Percentiles rank a stretch among this genome's conserved stretches.
These are phyloP conservation scores for Lagopus muta DNA, from an alignment of 2,113 vertebrate genomes.

Conservation along the genomic window DNA sequence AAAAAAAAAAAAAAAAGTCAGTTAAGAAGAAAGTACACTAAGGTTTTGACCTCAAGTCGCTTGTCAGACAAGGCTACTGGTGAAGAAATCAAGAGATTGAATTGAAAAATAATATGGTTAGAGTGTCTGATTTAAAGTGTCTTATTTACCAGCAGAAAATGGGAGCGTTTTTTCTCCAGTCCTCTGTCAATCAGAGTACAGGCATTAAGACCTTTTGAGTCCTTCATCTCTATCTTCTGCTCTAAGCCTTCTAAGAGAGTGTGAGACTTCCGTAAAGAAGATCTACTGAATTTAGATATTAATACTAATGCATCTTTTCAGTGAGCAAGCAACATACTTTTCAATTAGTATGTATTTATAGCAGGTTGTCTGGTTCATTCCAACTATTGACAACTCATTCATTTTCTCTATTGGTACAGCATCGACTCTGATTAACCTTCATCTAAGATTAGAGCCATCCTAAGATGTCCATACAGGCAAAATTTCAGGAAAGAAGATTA, in stretches of 20 bases:
- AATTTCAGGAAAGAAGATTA: background rate
- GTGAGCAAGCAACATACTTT: constrained; percentile 5
- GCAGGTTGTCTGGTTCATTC: background rate
- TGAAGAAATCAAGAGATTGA: constrained; percentile 1
- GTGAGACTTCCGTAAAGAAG: background rate
- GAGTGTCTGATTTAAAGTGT: constrained; percentile 2
- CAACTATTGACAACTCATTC: background rate
- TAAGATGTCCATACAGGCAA: background rate
- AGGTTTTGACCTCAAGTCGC: background rate
- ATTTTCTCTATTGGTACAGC: background rate
- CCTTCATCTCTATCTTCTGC: constrained; percentile 27
- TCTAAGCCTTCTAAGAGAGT: constrained; percentile 29
- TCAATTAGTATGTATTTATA: background rate
- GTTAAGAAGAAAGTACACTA: constrained; percentile 5
- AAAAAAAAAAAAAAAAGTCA: background rate
- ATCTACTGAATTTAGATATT: constrained; percentile 58
- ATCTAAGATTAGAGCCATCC: background rate
- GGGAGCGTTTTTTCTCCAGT: background rate
- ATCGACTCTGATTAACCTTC: background rate
- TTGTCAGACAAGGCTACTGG: background rate
- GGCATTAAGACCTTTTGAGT: background rate
- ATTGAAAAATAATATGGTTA: background rate
- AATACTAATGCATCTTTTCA: constrained; percentile 40
- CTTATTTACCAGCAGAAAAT: constrained; percentile 9
- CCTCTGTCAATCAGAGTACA: background rate